phyloP scores from a whole-genome alignment of 2,888 invertebrate genomes.

The Biston betularia region DNA sequence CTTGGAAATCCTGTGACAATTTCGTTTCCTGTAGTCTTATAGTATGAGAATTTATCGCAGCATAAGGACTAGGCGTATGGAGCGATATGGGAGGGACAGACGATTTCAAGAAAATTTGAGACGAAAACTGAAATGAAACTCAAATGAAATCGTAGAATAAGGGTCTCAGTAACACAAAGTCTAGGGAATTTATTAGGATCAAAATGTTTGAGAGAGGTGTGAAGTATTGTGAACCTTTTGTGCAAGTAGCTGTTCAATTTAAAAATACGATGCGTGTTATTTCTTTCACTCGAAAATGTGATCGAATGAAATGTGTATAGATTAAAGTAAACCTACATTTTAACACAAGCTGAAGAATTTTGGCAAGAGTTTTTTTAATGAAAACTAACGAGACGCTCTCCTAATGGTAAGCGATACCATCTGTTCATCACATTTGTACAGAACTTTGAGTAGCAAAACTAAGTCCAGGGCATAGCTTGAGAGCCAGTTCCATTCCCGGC shows the following conservation, averaged over 20 bases:
- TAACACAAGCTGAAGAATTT: no score
- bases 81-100: slow-evolving; percentile 26
- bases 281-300: background rate
- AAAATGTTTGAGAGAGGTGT: slow-evolving; percentile 20
- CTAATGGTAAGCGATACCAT: no score
- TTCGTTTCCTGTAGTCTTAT: slow-evolving; percentile 16
- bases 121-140: slow-evolving; percentile 6
- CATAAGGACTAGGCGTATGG: slow-evolving; percentile 13
- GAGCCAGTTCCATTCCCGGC: no score
- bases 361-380: no score
- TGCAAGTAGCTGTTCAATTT: slow-evolving; percentile 8
- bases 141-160: slow-evolving; percentile 19
- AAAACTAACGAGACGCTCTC: no score
- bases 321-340: no score
- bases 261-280: background rate
- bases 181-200: slow-evolving; percentile 21
- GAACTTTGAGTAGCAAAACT: no score
- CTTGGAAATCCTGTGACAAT: slow-evolving; percentile 15
- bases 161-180: slow-evolving; percentile 12
- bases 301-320: background rate
- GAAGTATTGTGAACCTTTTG: slow-evolving; percentile 8
- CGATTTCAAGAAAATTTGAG: slow-evolving; percentile 27
- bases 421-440: no score
- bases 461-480: no score
- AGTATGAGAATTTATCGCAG: slow-evolving; percentile 21